phyloP scores from a whole-genome alignment of 1,140 invertebrate genomes.

The Probaryconus sp. region DNA sequence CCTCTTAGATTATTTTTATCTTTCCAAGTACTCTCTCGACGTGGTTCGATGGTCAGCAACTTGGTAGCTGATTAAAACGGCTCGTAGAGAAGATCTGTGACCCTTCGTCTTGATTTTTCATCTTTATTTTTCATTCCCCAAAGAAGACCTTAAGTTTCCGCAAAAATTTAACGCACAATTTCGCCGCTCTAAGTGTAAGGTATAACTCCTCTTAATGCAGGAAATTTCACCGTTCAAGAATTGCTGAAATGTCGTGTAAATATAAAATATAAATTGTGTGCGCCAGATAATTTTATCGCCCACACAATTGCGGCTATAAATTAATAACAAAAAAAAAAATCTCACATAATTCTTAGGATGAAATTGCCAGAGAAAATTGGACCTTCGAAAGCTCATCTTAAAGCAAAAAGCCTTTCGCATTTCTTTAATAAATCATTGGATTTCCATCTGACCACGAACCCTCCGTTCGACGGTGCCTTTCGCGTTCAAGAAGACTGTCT shows the following conservation, averaged over 20 bases:
- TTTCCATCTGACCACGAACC: slow-evolving; percentile 54
- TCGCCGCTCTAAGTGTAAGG: slow-evolving; percentile 9
- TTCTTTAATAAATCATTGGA: slow-evolving; percentile 56
- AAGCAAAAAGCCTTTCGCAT: slow-evolving; percentile 33
- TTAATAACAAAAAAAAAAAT: slow-evolving; percentile 9
- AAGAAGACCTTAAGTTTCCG: slow-evolving; percentile 26
- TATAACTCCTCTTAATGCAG: slow-evolving; percentile 7
- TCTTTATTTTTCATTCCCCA: slow-evolving; percentile 30
- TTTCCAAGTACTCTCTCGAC: slow-evolving; percentile 13
- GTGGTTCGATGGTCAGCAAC: slow-evolving; percentile 33
- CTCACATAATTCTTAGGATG: slow-evolving; percentile 6
- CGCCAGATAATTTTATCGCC: no score
- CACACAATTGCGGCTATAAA: no score
- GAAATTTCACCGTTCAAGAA: slow-evolving; percentile 9
- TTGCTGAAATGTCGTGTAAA: neutral
- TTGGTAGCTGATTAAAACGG: slow-evolving; percentile 35
- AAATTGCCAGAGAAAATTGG: slow-evolving; percentile 11
- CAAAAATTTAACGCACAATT: slow-evolving; percentile 45
- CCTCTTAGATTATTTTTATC: slow-evolving; percentile 40
- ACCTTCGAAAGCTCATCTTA: slow-evolving; percentile 4
- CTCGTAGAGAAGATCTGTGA: slow-evolving; percentile 25
- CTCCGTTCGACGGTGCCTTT: slow-evolving; percentile 16
- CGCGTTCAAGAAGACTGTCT: slow-evolving; percentile 31
- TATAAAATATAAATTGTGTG: neutral
- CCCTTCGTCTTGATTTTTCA: slow-evolving; percentile 23